Conservation (phyloP, 2,797 vertebrate species). For the Zalophus californianus region DNA sequence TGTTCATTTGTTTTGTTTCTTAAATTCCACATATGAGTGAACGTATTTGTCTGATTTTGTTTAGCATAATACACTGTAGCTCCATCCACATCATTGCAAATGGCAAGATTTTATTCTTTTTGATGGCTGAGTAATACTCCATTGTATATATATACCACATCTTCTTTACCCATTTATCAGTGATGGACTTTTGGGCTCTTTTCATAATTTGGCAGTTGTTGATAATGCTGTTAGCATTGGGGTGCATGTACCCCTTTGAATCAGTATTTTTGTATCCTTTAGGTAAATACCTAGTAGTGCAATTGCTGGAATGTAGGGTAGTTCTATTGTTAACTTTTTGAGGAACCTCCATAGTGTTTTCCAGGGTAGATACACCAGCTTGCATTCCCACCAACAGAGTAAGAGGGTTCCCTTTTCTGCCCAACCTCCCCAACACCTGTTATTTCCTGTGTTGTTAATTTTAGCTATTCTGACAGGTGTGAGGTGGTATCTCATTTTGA, state of each 20-base stretch:
- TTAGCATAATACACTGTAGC: not conserved
- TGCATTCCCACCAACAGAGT: not conserved
- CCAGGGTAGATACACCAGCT: not conserved
- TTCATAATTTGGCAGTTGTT: not conserved
- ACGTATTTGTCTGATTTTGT: not conserved
- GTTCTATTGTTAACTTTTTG: not conserved
- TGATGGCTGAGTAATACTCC: not conserved
- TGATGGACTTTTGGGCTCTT: not conserved
- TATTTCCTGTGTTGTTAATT: not conserved
- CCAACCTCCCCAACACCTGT: not conserved
- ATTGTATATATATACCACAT: not conserved
- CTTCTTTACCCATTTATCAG: not conserved
- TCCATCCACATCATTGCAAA: not conserved
- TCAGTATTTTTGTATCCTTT: not conserved
- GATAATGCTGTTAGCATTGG: not conserved
- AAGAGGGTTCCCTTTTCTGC: not conserved
- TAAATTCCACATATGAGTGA: not conserved
- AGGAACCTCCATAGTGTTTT: not conserved
- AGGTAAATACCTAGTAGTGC: not conserved
- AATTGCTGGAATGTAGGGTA: not conserved
- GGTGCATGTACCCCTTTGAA: not conserved
- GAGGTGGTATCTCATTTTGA: not conserved
- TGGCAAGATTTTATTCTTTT: not conserved
- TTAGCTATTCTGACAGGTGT: not conserved
- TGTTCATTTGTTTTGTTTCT: not conserved